Evolutionary conservation across 2,888 invertebrate species (phyloP).

Genomic region (Prosapia bicincta): DNA sequence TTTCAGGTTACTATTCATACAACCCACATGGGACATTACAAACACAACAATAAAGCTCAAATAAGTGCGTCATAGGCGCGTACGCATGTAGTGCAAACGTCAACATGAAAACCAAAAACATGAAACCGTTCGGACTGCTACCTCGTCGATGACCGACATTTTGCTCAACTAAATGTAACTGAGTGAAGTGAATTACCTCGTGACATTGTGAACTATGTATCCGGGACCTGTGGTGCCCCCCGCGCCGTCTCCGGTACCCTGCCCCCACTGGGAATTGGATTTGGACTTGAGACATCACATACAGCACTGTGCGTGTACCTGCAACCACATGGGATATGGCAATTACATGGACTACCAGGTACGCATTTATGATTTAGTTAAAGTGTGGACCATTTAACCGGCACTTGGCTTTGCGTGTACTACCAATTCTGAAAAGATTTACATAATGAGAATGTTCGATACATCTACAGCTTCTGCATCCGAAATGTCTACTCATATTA

Average conservation of each 20-base stretch:
- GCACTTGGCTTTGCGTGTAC: too few species aligned
- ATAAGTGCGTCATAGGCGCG: too few species aligned
- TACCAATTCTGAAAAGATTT: too few species aligned
- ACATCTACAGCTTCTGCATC: too few species aligned
- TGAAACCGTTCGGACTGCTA: not conserved
- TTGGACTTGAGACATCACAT: constrained; percentile 85
- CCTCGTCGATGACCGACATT: not conserved
- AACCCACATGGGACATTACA: too few species aligned
- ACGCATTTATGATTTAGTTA: too few species aligned
- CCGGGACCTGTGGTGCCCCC: constrained; percentile 33
- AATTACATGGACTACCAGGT: constrained; percentile 91
- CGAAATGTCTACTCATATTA: too few species aligned
- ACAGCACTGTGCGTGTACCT: constrained; percentile 84
- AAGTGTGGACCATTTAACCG: too few species aligned
- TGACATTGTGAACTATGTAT: not conserved
- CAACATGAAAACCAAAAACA: not conserved
- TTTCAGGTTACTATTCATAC: too few species aligned
- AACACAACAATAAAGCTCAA: too few species aligned
- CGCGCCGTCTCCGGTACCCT: constrained; percentile 44
- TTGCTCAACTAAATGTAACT: not conserved
- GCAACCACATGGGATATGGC: constrained; percentile 92
- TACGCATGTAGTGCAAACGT: not conserved
- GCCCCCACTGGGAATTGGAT: constrained; percentile 64
- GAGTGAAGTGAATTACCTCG: not conserved
- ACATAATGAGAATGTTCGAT: too few species aligned